Evolutionary conservation across 2,888 invertebrate species (phyloP).

Genomic region (Caenorhabditis sp.): DNA sequence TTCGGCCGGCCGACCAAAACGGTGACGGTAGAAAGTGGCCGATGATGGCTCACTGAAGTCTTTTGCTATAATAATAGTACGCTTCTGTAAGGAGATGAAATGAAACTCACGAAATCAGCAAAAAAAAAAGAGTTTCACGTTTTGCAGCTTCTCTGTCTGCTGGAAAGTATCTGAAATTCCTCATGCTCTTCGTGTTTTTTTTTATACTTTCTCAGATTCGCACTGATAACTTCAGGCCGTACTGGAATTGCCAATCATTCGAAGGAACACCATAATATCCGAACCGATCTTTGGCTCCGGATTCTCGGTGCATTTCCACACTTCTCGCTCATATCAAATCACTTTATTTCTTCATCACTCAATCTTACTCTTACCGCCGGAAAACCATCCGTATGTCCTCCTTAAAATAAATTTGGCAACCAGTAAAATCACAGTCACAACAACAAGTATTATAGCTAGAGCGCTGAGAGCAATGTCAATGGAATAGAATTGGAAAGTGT

Average conservation of each 20-base stretch:
- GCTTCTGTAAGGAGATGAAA: too few species aligned
- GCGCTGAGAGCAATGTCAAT: conserved; percentile 29
- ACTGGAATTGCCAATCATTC: conserved; percentile 17
- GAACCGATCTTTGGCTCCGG: background rate
- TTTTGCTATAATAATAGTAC: too few species aligned
- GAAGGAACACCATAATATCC: conserved; percentile 7
- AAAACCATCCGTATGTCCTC: background rate
- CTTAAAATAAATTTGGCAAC: background rate
- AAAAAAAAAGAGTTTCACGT: conserved; percentile 26
- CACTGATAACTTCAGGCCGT: conserved; percentile 23
- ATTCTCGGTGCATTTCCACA: background rate
- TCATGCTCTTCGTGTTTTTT: background rate
- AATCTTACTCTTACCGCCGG: too few species aligned
- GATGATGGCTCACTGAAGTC: background rate
- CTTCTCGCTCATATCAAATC: conserved; percentile 22
- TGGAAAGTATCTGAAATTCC: conserved; percentile 22
- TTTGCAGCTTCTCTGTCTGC: conserved; percentile 38
- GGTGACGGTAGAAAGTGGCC: conserved; percentile 21
- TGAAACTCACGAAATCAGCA: conserved; percentile 7
- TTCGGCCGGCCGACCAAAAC: conserved; percentile 27
- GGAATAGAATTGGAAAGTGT: conserved; percentile 49
- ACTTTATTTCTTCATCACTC: conserved; percentile 25
- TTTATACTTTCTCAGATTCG: conserved; percentile 9
- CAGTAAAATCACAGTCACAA: background rate
- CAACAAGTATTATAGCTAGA: background rate